These are phyloP conservation scores for Ophion costatus DNA, from an alignment of 2,888 invertebrate species.

Conservation along the genomic window DNA sequence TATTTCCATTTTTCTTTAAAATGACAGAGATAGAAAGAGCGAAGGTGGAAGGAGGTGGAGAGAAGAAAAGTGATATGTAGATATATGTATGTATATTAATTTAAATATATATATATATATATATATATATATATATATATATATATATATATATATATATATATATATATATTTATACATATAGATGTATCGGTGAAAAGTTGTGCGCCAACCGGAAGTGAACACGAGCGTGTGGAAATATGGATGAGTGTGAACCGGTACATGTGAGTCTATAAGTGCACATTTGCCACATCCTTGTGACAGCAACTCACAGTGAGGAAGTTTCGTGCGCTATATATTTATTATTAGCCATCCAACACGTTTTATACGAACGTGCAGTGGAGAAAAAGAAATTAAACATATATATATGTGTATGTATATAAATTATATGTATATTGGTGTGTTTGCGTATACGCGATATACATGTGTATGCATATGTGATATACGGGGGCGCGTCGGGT, in stretches of 20 bases:
- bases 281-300: background rate
- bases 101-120: too few relatives aligned
- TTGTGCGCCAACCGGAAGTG: slow-evolving; percentile 55
- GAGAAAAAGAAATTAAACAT: slow-evolving; percentile 5
- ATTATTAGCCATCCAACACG: slow-evolving; percentile 22
- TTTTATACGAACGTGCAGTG: background rate
- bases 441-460: too few relatives aligned
- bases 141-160: background rate
- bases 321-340: slow-evolving; percentile 51
- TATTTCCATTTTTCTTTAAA: background rate
- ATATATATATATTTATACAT: background rate
- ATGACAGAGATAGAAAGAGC: slow-evolving; percentile 3
- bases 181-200: slow-evolving; percentile 37
- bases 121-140: background rate
- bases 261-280: slow-evolving; percentile 59
- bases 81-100: too few relatives aligned
- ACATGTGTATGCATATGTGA: slow-evolving; percentile 6
- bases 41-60: background rate
- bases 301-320: slow-evolving; percentile 21
- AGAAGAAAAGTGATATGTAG: slow-evolving; percentile 33
- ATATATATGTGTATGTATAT: background rate
- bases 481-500: slow-evolving; percentile 44
- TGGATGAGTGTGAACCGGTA: slow-evolving; percentile 59
- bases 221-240: slow-evolving; percentile 46
- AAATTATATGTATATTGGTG: too few relatives aligned